A percentile compares a stretch with the other conserved stretches of the same genome.
Conservation (phyloP, 2,888 invertebrate genomes). For the Myopa tessellatipennis region DNA sequence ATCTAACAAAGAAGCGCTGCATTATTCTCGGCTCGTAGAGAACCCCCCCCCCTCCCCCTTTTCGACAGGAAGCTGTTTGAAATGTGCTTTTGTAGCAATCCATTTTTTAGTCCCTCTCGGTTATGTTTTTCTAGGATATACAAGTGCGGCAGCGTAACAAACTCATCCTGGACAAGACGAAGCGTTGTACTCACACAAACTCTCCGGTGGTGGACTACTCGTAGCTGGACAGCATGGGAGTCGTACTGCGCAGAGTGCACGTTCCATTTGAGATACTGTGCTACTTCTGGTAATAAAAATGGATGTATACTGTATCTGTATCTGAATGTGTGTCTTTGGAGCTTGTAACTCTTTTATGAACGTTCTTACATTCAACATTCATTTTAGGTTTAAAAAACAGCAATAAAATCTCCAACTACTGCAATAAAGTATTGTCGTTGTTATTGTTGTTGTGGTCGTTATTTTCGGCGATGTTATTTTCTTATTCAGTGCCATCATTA, state of each 20-base stretch:
- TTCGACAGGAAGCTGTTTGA: too few relatives aligned
- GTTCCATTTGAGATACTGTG: not conserved
- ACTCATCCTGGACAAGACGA: too few relatives aligned
- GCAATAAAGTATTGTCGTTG: conserved; percentile 50
- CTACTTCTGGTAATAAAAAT: not conserved
- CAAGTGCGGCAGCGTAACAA: too few relatives aligned
- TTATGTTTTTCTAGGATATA: too few relatives aligned
- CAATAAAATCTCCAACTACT: conserved; percentile 47
- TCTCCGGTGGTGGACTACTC: too few relatives aligned
- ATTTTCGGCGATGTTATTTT: conserved; percentile 46
- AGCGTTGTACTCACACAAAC: too few relatives aligned
- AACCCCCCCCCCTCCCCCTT: too few relatives aligned
- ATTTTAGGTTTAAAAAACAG: conserved; percentile 46
- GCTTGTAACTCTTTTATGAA: conserved; percentile 36
- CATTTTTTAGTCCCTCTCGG: too few relatives aligned
- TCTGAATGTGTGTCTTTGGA: not conserved
- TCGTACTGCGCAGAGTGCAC: not conserved
- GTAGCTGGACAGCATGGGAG: too few relatives aligned
- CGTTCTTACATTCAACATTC: conserved; percentile 51
- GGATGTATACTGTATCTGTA: not conserved
- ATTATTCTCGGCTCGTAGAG: too few relatives aligned
- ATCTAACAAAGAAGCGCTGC: too few relatives aligned
- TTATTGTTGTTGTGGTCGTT: conserved; percentile 40
- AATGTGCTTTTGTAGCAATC: too few relatives aligned
- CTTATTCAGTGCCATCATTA: conserved; percentile 44